A percentile compares a stretch with the other conserved stretches of the same genome.
These are phyloP conservation scores for Theristus sp. DNA, from an alignment of 2,888 invertebrate genomes.

Conservation along the genomic window DNA sequence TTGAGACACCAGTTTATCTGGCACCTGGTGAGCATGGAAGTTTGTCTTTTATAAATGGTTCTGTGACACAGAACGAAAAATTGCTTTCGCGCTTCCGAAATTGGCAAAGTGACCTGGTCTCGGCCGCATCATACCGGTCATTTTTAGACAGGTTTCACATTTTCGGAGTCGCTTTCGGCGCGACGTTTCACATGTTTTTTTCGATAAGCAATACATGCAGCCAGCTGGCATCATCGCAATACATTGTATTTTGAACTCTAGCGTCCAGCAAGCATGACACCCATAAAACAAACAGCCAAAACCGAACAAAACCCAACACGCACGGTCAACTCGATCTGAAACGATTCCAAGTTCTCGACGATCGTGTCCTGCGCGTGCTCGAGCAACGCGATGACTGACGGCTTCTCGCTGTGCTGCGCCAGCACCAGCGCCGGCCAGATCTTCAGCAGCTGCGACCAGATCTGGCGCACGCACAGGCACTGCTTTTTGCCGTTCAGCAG, in stretches of 20 bases:
- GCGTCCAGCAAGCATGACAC: too few species aligned
- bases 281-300: too few species aligned
- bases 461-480: constrained; percentile 48
- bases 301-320: background rate
- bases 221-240: too few species aligned
- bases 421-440: constrained; percentile 58
- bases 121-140: too few species aligned
- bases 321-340: constrained; percentile 14
- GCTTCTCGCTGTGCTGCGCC: constrained; percentile 68
- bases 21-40: background rate
- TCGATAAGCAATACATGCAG: too few species aligned
- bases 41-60: background rate
- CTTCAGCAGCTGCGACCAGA: constrained; percentile 51
- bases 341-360: constrained; percentile 23
- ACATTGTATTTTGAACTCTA: too few species aligned
- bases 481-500: constrained; percentile 48
- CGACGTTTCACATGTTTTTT: too few species aligned
- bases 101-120: too few species aligned
- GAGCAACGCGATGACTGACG: constrained; percentile 34
- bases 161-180: too few species aligned
- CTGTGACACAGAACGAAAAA: background rate
- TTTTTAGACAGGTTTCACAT: too few species aligned
- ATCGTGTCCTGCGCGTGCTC: constrained; percentile 32
- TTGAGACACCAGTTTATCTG: background rate
- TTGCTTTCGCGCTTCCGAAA: too few species aligned